Base-by-base conservation (phyloP, 2,797 vertebrate genomes). In the Craterocephalus amniculus region DNA sequence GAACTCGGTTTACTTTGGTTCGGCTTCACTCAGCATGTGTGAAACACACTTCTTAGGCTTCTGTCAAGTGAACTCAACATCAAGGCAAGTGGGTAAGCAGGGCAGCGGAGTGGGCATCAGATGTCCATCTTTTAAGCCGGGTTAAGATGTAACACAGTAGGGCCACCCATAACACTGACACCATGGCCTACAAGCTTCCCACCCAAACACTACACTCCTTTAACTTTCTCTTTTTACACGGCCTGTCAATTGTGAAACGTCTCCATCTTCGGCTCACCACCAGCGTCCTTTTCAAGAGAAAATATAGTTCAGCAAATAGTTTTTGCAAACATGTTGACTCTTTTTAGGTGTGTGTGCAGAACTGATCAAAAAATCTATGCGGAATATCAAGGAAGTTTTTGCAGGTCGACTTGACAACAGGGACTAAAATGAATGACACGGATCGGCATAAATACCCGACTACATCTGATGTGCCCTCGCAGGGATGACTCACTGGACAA, bases 11-110 rank as follows among this genome's bases (percentile, higher is more conserved):
- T 62, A 79, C 83, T 87, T 83, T 88, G 88, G 80, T 83, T 86
- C 35, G 79, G 76, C 87, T 89, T 91, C 89, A 88, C 89, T 81
- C 84, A 74, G 87, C 86, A 88, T 88, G 83, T 77, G 82, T 78
- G 81, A 90, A 87, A 81, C 59, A 59, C 69, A 84, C 77, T 78
- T 88, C 81, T 82, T 76, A 66, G 84, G 70, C 68, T 75, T 81
- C 80, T 86, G 85, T 90, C 85, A 83, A 66, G 60, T 80, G 80
- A 85, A 79, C 72, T 89, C 67, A 83, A 74, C 83, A 89, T 88
- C 88, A 88, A 87, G 80, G 84, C 78, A 74, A 78, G 81, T 78
- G 84, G 72, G 81, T 79, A 78, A 88, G 81, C 74, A 76, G 88
- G 80, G 72, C 79, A 81, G 76, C 63, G 27, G 79, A 70, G 68